Base-by-base conservation (phyloP, 2,888 invertebrate genomes). In the Rugalucina vietnamica region DNA sequence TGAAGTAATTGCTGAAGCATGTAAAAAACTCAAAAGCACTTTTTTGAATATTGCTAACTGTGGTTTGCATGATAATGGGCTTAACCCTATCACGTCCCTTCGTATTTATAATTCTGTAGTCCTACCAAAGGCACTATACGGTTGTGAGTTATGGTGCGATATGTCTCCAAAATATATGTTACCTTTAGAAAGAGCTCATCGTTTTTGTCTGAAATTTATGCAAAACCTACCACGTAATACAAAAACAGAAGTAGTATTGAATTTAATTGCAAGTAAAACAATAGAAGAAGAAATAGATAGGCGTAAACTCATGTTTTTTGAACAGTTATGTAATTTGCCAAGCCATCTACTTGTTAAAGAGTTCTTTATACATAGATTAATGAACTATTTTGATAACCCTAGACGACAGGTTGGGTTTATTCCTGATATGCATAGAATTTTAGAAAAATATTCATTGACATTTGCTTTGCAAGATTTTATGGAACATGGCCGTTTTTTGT, bases 51-150 rank as follows among this genome's bases (percentile, higher is more conserved):
- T 76, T 34, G 12, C 27, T 29, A 49, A 43, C 34, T 65, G 69
- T 69, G 76, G 65, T 29, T n/a, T 76, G 4, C 8, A 24, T 29
- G 43, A 32, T 8, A 34, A 69, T 21, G 37, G 36, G 10, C n/a
- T 76, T 29, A 76, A 49, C 37, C 76, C 76, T 12, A 14, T 49
- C 4, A 69, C 76, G 36, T 27, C 39, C 4, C 8, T 10, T 21
- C 37, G 5, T 21, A 69, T 76, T 21, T 76, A 69, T 43, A 65
- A 76, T 1, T 43, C 76, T 24, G 34, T 69, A 1, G 76, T 76
- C 27, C 69, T 36, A 39, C 76, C 76, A 21, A 69, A 69, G 43
- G 76, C 76, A 12, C 37, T 76, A 24, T 76, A 76, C 49, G 76
- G 76, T 4, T 69, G 69, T 32, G 69, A 76, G 49, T 18, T 69